Evolutionary conservation across 2,113 vertebrate genomes (phyloP), one percentile per base, ranked within the genome.

Genomic region (Hyperoodon ampullatus): DNA sequence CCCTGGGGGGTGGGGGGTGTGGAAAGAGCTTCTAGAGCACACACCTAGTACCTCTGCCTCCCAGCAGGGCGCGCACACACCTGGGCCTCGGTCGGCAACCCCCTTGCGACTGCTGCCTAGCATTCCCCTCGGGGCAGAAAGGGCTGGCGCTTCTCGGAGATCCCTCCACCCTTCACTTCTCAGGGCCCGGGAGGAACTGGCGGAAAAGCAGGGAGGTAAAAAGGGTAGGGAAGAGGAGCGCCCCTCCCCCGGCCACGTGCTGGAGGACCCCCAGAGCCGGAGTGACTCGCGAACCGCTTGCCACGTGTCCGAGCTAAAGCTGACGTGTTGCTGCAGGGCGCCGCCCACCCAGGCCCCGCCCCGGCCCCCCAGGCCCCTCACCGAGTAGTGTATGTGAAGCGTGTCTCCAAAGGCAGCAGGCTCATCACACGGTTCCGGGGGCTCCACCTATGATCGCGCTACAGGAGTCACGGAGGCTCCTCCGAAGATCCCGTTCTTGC

Each of bases 311-410:
- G 60, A 93, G 50, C 82, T 86, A 96, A 95, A 98, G 99, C 99
- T 99, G 99, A 99, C 99, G 99, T 99, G 99, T 99, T 99, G 98
- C 92, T 84, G 53, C 42, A 1, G 61, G 85, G 98, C 97, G 55
- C 96, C 84, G 65, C 84, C 78, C 91, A 50, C 90, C 84, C 55
- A 55, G 81, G 90, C 87, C 92, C 78, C 90, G 80, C 92, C 94
- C 50, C 58, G 5, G 21, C 16, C 97, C 98, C 97, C 70, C n/a
- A 19, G 26, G 10, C 81, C 92, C 97, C 99, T 99, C 97, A 99
- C 99, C 98, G 99, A 99, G 98, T 99, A 99, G 97, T 99, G 99
- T 96, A 99, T 99, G 28, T 98, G 98, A 75, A 99, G 98, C 78
- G 99, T 99, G 98, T 99, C 99, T 95, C 99, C 99, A 95, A 98